phyloP scores from a whole-genome alignment of 2,888 invertebrate species.

The Tetanocera ferruginea region DNA sequence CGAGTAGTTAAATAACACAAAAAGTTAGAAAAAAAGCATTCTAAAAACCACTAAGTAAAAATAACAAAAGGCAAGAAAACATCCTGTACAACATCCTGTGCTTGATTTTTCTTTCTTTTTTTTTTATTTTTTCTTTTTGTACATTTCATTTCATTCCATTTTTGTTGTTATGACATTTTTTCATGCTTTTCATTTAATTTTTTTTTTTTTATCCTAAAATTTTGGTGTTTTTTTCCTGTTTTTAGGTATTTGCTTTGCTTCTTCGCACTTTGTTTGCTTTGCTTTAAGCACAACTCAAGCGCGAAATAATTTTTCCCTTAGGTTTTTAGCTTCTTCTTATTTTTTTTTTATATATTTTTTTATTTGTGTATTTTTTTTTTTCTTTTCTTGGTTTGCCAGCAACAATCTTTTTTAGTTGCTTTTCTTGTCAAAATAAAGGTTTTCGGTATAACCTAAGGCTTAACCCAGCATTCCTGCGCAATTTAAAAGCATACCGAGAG shows the following conservation, averaged over 20 bases:
- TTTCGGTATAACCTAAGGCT: no score
- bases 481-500: not conserved
- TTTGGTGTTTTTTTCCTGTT: not conserved
- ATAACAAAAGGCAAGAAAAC: not conserved
- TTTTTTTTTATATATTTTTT: no score
- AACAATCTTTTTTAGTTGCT: slow-evolving; percentile 1
- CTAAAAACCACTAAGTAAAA: not conserved
- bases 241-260: not conserved
- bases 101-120: not conserved
- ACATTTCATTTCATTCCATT: not conserved
- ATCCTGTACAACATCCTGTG: slow-evolving; percentile 18
- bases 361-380: not conserved
- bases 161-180: not conserved
- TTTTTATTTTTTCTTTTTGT: not conserved
- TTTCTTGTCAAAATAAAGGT: not conserved
- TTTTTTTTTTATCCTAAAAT: not conserved
- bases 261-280: slow-evolving; percentile 10
- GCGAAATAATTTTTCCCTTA: slow-evolving; percentile 32
- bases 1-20: not conserved
- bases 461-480: not conserved
- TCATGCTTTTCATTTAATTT: not conserved
- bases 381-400: not conserved
- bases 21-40: not conserved
- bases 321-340: not conserved
- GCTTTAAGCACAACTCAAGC: slow-evolving; percentile 36